These are phyloP conservation scores for Limnephilus auricula DNA, from an alignment of 2,888 invertebrate species.

Conservation along the genomic window DNA sequence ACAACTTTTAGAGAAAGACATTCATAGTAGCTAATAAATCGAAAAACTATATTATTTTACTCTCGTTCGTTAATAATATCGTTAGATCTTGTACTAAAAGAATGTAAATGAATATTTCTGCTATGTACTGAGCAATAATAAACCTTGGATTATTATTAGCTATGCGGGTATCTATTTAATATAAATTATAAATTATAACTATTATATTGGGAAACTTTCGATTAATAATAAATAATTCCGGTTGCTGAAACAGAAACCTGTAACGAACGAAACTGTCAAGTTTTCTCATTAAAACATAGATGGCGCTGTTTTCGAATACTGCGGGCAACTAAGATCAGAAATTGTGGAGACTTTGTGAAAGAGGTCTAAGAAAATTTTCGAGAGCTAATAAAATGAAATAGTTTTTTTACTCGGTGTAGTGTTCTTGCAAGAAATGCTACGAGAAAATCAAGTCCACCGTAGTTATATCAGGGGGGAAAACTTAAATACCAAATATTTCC, in stretches of 20 bases:
- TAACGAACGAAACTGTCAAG: neutral
- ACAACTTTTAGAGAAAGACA: too few species aligned
- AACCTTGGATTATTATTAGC: too few species aligned
- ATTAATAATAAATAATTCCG: neutral
- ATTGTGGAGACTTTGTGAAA: neutral
- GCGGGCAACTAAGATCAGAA: neutral
- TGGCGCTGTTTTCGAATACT: conserved; percentile 19
- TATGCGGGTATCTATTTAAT: too few species aligned
- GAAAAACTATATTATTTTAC: too few species aligned
- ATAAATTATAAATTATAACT: too few species aligned
- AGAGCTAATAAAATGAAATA: neutral
- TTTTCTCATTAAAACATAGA: conserved; percentile 27
- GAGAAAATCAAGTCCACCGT: neutral
- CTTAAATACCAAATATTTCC: neutral
- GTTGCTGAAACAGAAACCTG: neutral
- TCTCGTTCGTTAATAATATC: too few species aligned
- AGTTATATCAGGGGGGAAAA: neutral
- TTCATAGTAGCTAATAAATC: too few species aligned
- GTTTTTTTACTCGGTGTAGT: neutral
- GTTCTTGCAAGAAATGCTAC: neutral
- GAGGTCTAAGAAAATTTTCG: neutral
- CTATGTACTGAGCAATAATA: too few species aligned
- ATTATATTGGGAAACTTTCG: neutral
- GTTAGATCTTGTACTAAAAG: too few species aligned
- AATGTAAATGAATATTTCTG: too few species aligned